Evolutionary conservation across 2,888 invertebrate species (phyloP), one percentile per base, ranked within the genome.

Genomic region (Tricholauxania praeusta): DNA sequence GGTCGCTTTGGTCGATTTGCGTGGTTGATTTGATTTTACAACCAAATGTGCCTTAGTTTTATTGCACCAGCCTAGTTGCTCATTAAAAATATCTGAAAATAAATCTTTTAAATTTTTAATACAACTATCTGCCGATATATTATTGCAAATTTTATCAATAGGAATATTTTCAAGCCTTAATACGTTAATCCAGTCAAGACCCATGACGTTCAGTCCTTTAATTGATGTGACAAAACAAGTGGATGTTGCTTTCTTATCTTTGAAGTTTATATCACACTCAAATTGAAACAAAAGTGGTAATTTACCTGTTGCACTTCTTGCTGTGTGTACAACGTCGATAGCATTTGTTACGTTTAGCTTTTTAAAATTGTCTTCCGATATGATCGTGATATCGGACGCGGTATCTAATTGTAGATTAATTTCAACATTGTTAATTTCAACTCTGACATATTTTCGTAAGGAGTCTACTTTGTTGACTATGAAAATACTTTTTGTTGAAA

Each of bases 1-100:
- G 76, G 75, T 17, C 77, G 74, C 59, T 78, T 78, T 17, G 75
- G 72, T 47, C 67, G 66, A 65, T 78, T 78, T 69, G 77, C 73
- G 75, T 63, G 73, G 67, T 49, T 48, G 22, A 52, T 76, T 76
- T 49, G 72, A 66, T 59, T 77, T 78, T 48, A 75, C 53, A 49
- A 73, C 65, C 19, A 78, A 69, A 47, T 76, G 66, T 39, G 74
- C 77, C 60, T 72, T 72, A 12, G 72, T 73, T 76, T 77, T 77
- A 10, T 69, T 76, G 60, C 71, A 72, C 3, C 72, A 57, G 12
- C 75, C 73, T 48, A 75, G 52, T 22, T 57, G 65, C 15, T 72
- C 74, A 15, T 71, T 60, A 17, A 77, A 75, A 55, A 76, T 64
- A n/a, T 75, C 71, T 72, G 73, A 53, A 76, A 75, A 75, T 67